Evolutionary conservation across 2,888 invertebrate genomes (phyloP), one percentile per base, ranked within the genome.

Genomic region (Leptothorax acervorum): DNA sequence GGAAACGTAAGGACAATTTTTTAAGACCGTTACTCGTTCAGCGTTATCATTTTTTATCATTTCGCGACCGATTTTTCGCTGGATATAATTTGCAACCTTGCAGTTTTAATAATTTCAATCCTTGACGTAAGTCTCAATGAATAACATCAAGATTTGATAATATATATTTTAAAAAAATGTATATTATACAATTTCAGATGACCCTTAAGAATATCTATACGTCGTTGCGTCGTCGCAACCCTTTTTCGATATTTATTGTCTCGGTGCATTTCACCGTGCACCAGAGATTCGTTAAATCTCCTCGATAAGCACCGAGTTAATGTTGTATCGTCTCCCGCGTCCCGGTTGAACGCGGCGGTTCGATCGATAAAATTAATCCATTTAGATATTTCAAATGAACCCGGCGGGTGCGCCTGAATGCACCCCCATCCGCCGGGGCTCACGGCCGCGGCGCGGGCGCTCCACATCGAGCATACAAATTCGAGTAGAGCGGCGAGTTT

Each of bases 401-500:
- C 71, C 73, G 78, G 48, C 71, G 70, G 28, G 55, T 57, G 42
- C 55, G 71, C 79, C 73, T 60, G 60, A 71, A 81, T 51, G 79
- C 79, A 65, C 53, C 82, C 23, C 75, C 82, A 63, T 55, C 75
- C 63, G 51, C 53, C 28, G 45, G 65, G 75, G 82, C 83, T 84
- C 84, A 53, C 78, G 82, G 23, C 23, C 84, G 48, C 78, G 82
- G 23, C 23, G 23, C 23, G 23, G 23, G 76, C 65, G 66, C 71
- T 82, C 70, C 82, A 65, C 73, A 53, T 65, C 45, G 81, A 68
- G 75, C 57, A 65, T 76, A 68, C 70, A 82, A 82, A 79, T 73
- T 76, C 78, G 84, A 82, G 86, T 74, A 85, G 81, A 85, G 81
- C 75, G 82, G 82, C 86, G 76, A 89, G 87, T 85, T 86, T 90